Conservation (phyloP, 1,140 invertebrate genomes). For the Proctacanthus coquilletti region DNA sequence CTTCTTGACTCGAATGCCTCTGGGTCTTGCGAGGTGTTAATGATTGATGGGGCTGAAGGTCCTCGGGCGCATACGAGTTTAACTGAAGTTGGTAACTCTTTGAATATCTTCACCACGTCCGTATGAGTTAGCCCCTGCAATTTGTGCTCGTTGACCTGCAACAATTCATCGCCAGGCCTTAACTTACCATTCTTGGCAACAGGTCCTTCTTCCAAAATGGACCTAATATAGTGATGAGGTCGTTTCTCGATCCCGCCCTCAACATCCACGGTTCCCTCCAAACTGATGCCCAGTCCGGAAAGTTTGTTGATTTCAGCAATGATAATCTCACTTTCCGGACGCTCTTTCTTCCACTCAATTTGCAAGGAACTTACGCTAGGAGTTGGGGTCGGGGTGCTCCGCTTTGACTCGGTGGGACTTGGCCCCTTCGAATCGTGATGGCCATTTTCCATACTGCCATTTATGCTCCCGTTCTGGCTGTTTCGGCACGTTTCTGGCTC, state of each 20-base stretch:
- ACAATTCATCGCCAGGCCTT: constrained; percentile 75
- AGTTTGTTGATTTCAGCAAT: constrained; percentile 73
- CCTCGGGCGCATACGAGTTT: constrained; percentile 64
- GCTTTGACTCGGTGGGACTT: not conserved
- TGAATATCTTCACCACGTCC: constrained; percentile 78
- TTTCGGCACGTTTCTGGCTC: constrained; percentile 10
- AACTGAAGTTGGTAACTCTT: constrained; percentile 71
- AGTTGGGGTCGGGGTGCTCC: constrained; percentile 9
- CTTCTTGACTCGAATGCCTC: constrained; percentile 62
- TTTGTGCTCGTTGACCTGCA: constrained; percentile 76
- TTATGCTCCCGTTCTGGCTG: constrained; percentile 13
- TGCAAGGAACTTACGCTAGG: constrained; percentile 21
- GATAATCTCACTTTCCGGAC: constrained; percentile 55
- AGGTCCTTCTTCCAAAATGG: constrained; percentile 73
- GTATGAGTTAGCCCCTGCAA: constrained; percentile 75
- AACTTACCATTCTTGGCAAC: constrained; percentile 67
- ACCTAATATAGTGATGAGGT: constrained; percentile 74
- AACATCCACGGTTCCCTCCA: constrained; percentile 84
- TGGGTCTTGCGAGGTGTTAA: constrained; percentile 58
- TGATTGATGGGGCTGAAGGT: constrained; percentile 41
- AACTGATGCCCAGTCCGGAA: constrained; percentile 74
- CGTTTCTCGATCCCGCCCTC: constrained; percentile 67
- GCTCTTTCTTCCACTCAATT: constrained; percentile 50
- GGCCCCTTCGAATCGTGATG: not conserved
- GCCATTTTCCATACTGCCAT: constrained; percentile 6